Base-by-base conservation (phyloP, 23 tunicate species). In the Oikopleura dioica region DNA sequence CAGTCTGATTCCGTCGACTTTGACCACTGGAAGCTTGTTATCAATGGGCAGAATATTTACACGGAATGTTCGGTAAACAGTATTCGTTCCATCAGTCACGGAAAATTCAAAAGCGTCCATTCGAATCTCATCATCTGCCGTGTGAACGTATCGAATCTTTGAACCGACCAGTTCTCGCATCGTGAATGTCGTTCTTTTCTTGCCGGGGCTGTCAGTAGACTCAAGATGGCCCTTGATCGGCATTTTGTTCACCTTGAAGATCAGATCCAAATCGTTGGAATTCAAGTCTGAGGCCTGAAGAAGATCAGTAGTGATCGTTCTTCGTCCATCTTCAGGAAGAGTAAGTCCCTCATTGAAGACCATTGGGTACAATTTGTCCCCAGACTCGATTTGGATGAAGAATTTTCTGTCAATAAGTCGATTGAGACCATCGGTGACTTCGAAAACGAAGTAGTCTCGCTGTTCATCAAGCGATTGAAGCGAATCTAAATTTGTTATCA, bases 21-120 rank as follows among this genome's bases (percentile, higher is more conserved):
- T 80, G 1, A 91, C 97, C 36, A 91, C 84, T 37, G 97, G 97
- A 63, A 82, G 80, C 68, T 91, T 91, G 81, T 91, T 91, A 82
- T 91, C 97, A 24, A 91, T 91, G 69, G 85, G 92, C 34, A 91
- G 82, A n/a, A 91, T 91, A 76, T 91, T 85, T 1, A 91, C 77
- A 4, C 97, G 84, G 82, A 91, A 91, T 29, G 97, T 85, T 1
- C 97, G 79, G 67, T 85, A 91, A 37, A 91, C 97, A 37, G 97
- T 86, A 84, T 91, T 91, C 68, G 76, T 82, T 28, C 97, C 97
- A 44, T 91, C 97, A 35, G 97, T 91, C 1, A 91, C 97, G 38
- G 82, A 84, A 75, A 91, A 91, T 38, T 85, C 92, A 76, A 91
- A 91, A 72, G 87, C 82, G 79, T 91, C 97, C 97, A 91, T 91